phyloP scores from a whole-genome alignment of 2,888 invertebrate genomes.

The Listrodromus nycthemerus region DNA sequence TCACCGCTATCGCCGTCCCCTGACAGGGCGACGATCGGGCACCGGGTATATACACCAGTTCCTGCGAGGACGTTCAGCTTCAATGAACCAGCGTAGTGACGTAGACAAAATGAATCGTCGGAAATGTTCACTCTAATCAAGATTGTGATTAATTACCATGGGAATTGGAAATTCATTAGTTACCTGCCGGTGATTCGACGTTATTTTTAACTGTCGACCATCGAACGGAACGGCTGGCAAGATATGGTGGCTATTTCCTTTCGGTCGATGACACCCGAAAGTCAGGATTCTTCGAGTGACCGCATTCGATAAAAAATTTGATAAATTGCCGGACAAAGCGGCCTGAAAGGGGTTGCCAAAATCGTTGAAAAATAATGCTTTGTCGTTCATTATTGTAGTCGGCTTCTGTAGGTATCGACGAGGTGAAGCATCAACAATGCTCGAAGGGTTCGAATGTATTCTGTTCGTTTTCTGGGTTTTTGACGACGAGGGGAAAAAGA shows the following conservation, averaged over 20 bases:
- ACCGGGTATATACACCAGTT: conserved; percentile 10
- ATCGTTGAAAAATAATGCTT: neutral
- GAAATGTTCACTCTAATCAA: conserved; percentile 8
- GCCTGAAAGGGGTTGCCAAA: neutral
- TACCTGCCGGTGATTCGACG: neutral
- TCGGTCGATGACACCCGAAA: neutral
- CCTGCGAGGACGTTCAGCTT: conserved; percentile 16
- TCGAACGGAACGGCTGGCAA: neutral
- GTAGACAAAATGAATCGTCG: conserved; percentile 20
- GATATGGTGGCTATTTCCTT: neutral
- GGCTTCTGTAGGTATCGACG: neutral
- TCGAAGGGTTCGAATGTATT: neutral
- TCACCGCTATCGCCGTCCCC: conserved; percentile 27
- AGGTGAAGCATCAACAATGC: neutral
- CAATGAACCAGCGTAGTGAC: conserved; percentile 1
- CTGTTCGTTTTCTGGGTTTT: neutral
- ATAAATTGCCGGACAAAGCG: neutral
- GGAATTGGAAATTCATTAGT: conserved; percentile 27
- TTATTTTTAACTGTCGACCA: neutral
- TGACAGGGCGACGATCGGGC: conserved; percentile 24
- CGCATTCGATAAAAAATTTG: neutral
- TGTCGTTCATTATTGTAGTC: neutral
- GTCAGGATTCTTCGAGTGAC: neutral
- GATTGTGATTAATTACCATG: conserved; percentile 17
- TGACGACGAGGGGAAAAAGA: neutral